Conservation (phyloP, 2,113 vertebrate genomes). For the Vulpes vulpes region DNA sequence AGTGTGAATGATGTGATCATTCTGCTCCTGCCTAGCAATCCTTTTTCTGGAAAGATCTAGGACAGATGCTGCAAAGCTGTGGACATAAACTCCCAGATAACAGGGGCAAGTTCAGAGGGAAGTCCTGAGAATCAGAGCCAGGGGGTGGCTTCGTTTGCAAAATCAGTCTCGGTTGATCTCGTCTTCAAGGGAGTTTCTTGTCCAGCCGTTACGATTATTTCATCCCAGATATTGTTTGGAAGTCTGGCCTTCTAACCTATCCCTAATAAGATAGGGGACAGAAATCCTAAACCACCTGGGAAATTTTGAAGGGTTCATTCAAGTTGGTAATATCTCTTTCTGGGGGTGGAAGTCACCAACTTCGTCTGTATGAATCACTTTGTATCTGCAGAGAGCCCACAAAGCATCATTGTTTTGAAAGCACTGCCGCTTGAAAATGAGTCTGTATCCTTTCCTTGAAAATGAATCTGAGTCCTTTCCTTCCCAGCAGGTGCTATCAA, state of each 20-base stretch:
- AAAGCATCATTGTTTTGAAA: slow-evolving; percentile 72
- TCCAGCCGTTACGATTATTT: background rate
- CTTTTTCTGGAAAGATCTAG: slow-evolving; percentile 57
- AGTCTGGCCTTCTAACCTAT: background rate
- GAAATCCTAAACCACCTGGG: slow-evolving; percentile 50
- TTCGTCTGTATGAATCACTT: slow-evolving; percentile 62
- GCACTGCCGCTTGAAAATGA: slow-evolving; percentile 52
- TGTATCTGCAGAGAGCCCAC: slow-evolving; percentile 54
- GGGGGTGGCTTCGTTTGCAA: background rate
- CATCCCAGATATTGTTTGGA: background rate
- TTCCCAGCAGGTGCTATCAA: slow-evolving; percentile 21
- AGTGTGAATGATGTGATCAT: slow-evolving; percentile 69
- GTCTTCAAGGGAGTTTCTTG: background rate
- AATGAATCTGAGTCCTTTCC: slow-evolving; percentile 67
- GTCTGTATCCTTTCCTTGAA: slow-evolving; percentile 64
- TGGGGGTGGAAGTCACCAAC: background rate
- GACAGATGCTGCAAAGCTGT: slow-evolving; percentile 1
- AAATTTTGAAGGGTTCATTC: slow-evolving; percentile 9
- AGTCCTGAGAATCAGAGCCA: background rate
- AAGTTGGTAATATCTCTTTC: slow-evolving; percentile 10
- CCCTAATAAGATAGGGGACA: background rate
- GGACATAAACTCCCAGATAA: background rate
- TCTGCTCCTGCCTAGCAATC: background rate
- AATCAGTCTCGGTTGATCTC: background rate
- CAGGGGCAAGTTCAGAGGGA: rapidly evolving